A percentile compares a stretch with the other conserved stretches of the same genome.
phyloP scores from a whole-genome alignment of 2,888 invertebrate genomes.

The Hedya salicella region DNA sequence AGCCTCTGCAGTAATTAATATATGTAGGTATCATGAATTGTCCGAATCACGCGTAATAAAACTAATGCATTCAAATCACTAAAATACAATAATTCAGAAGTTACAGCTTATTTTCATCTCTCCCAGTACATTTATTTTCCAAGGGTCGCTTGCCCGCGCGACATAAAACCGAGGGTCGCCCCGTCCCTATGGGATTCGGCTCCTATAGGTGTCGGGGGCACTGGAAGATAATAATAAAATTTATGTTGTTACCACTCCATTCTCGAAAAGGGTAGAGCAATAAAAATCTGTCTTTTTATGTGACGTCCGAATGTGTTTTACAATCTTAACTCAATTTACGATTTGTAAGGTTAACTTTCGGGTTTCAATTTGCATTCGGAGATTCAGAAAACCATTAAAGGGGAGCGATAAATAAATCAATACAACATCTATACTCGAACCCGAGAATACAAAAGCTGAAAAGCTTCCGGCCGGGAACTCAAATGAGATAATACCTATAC shows the following conservation, averaged over 20 bases:
- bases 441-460: too few relatives aligned
- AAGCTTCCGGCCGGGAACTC: too few relatives aligned
- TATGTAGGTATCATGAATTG: background rate
- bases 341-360: constrained; percentile 15
- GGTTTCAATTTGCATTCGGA: constrained; percentile 8
- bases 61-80: background rate
- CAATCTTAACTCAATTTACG: constrained; percentile 34
- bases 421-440: background rate
- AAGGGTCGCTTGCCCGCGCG: background rate
- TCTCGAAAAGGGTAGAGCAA: constrained; percentile 24
- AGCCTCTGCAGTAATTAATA: background rate
- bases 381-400: background rate
- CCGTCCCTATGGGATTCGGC: constrained; percentile 7
- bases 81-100: constrained; percentile 11
- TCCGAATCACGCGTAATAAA: background rate
- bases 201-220: constrained; percentile 12
- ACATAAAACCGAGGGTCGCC: background rate
- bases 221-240: constrained; percentile 24
- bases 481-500: too few relatives aligned
- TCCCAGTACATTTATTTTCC: constrained; percentile 28
- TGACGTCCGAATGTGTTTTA: constrained; percentile 11
- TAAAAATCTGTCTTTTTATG: constrained; percentile 32
- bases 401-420: background rate
- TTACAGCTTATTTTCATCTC: constrained; percentile 29
- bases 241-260: constrained; percentile 27